phyloP scores from a whole-genome alignment of 2,797 vertebrate species.

The Simalia tracyae region DNA sequence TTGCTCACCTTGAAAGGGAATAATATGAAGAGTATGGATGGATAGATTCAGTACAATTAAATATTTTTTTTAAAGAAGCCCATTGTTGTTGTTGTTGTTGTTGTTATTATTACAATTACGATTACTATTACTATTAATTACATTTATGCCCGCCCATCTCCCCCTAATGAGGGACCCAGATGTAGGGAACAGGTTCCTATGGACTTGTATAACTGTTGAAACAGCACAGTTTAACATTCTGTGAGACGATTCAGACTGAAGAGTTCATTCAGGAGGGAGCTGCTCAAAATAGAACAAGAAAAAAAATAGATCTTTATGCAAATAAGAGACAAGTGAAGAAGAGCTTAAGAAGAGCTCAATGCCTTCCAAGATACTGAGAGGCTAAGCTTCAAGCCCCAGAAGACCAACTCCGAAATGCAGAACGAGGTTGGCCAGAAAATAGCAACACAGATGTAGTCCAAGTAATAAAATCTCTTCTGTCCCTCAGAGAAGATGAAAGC shows the following conservation, averaged over 20 bases:
- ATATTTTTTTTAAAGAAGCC: neutral
- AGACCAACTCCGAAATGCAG: neutral
- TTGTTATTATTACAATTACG: too few relatives aligned
- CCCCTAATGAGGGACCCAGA: too few relatives aligned
- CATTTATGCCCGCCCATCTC: too few relatives aligned
- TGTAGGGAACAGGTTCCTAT: neutral
- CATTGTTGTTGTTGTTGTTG: too few relatives aligned
- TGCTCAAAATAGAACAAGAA: neutral
- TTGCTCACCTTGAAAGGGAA: neutral
- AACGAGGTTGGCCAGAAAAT: neutral
- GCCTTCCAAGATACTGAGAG: neutral
- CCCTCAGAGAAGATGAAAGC: neutral
- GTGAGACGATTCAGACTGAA: neutral
- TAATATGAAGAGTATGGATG: neutral
- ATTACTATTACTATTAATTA: too few relatives aligned
- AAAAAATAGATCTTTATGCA: neutral
- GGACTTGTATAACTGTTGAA: neutral
- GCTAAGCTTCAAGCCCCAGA: neutral
- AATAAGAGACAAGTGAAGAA: neutral
- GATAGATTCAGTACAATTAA: neutral
- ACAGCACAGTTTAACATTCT: neutral
- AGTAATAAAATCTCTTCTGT: neutral
- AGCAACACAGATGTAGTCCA: neutral
- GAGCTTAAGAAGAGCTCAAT: neutral
- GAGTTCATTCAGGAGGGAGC: neutral